Evolutionary conservation across 2,888 invertebrate genomes (phyloP), one percentile per base, ranked within the genome.

Genomic region (Mechanitis messenoides): DNA sequence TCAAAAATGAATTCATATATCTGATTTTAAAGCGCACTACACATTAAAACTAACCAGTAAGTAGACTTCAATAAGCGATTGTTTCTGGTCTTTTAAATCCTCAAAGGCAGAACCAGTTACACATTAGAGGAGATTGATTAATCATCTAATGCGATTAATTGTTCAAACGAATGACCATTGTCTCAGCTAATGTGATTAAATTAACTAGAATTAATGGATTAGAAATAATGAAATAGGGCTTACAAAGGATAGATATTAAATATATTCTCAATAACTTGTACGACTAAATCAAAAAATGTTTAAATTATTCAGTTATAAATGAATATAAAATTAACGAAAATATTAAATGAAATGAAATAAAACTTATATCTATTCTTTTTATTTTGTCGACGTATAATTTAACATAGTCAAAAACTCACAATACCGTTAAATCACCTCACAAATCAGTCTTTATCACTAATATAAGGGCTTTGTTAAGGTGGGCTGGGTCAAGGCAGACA

Each of bases 401-500:
- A 7, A 50, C 31, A 9, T 50, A 31, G 7, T 9, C 31, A 50
- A 50, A n/a, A 50, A 50, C 50, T 6, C 2, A 50, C 50, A 50
- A 50, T 50, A 31, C 31, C 50, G 7, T 31, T 31, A 50, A 50
- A 50, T 50, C 31, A 31, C 50, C 9, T 50, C 11, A 31, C 50
- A 50, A 50, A 50, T 9, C 45, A 60, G 57, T 57, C 7, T 11
- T 45, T 35, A 31, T 11, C 31, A 31, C 50, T 50, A 31, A 31
- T 31, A 50, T 50, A 50, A 46, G 31, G 50, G 58, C 62, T 64
- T 61, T 60, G 38, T 62, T 64, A 90, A 95, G 95, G 94, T 95
- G 65, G 95, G 95, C 61, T 95, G 95, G 95, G 95, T 95, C 72
- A 95, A 95, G 80, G 94, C 94, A 53, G 95, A 95, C 80, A 95